Percentiles rank a stretch among this genome's conserved stretches.
phyloP scores from a whole-genome alignment of 2,888 invertebrate species.

The Euplexia lucipara region DNA sequence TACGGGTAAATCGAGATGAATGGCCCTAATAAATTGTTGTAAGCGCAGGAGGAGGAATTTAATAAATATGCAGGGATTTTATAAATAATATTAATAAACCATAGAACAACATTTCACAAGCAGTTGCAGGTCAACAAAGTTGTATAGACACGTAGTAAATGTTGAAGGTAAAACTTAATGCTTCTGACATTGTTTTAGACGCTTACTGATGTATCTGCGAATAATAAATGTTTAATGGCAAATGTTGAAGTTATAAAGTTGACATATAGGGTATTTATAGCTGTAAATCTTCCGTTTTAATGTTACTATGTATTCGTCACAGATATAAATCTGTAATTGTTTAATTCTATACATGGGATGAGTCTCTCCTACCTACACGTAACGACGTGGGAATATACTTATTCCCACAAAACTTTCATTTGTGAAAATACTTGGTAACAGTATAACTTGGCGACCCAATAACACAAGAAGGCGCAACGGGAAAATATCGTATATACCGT shows the following conservation, averaged over 20 bases:
- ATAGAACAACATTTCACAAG: slow-evolving; percentile 15
- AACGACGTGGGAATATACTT: neutral
- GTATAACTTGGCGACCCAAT: neutral
- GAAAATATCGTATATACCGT: neutral
- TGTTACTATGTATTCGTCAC: slow-evolving; percentile 7
- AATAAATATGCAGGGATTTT: no score
- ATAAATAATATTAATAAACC: neutral
- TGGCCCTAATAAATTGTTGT: no score
- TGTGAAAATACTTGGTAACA: slow-evolving; percentile 8
- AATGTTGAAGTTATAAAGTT: slow-evolving; percentile 33
- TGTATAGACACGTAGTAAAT: slow-evolving; percentile 31
- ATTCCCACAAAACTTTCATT: slow-evolving; percentile 23
- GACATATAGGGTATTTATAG: slow-evolving; percentile 16
- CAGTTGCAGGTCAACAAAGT: slow-evolving; percentile 5
- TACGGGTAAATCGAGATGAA: no score
- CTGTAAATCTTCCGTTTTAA: slow-evolving; percentile 10
- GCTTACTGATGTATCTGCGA: slow-evolving; percentile 23
- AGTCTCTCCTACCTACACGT: neutral
- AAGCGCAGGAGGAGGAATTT: no score
- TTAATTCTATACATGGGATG: slow-evolving; percentile 8
- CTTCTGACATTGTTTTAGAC: slow-evolving; percentile 34
- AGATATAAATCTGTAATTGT: slow-evolving; percentile 14
- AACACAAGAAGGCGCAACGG: neutral
- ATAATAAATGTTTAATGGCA: slow-evolving; percentile 41
- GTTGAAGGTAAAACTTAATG: slow-evolving; percentile 34